Percentiles rank a stretch among this genome's conserved stretches.
Conservation (phyloP, 2,797 vertebrate genomes). For the Hypotaenidia okinawae region DNA sequence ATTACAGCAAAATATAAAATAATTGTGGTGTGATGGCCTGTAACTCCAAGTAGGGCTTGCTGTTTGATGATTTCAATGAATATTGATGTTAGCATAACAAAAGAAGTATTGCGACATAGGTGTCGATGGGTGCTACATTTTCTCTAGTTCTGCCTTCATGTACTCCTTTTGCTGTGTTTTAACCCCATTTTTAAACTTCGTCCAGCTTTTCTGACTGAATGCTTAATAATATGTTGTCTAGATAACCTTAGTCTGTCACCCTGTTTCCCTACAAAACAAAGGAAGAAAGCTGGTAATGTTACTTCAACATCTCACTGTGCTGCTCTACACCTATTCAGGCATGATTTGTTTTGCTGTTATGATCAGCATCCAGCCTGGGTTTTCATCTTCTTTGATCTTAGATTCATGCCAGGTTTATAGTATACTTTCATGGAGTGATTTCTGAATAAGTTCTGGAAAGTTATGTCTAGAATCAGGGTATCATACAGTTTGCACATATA, state of each 20-base stretch:
- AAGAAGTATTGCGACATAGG: background rate
- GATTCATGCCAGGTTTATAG: background rate
- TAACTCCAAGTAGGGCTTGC: background rate
- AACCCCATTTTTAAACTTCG: background rate
- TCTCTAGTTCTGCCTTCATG: background rate
- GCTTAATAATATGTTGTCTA: background rate
- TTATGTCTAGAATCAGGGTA: background rate
- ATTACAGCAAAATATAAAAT: background rate
- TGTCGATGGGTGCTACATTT: background rate
- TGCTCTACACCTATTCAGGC: background rate
- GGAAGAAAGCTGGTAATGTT: background rate
- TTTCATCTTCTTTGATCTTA: background rate
- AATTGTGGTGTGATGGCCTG: background rate
- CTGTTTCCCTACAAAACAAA: background rate
- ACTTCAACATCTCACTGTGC: background rate
- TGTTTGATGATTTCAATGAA: background rate
- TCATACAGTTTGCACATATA: background rate
- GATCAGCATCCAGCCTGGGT: background rate
- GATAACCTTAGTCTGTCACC: background rate
- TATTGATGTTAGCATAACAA: background rate
- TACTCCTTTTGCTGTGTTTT: background rate
- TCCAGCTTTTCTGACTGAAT: background rate
- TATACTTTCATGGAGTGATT: background rate
- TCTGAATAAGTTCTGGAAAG: background rate
- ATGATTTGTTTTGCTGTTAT: background rate